Evolutionary conservation across 2,888 invertebrate genomes (phyloP).

Genomic region (Dasysyrphus albostriatus): DNA sequence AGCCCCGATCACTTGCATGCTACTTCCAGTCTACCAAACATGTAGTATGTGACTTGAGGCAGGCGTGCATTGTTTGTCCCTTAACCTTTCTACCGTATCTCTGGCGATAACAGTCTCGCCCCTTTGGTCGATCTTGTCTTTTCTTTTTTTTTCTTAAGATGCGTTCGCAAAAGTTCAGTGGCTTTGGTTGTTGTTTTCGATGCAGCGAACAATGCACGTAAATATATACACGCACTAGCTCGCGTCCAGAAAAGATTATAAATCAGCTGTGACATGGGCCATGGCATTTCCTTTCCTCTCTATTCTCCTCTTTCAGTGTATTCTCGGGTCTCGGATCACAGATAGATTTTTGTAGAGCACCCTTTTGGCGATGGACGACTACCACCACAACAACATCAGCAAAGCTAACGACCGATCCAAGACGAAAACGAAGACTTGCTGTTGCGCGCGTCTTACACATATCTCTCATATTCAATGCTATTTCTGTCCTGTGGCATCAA

Average conservation of each 20-base stretch:
- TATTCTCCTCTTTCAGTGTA: not conserved
- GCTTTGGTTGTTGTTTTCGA: slow-evolving; percentile 48
- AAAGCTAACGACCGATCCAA: slow-evolving; percentile 20
- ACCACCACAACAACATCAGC: slow-evolving; percentile 14
- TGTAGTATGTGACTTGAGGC: slow-evolving; percentile 53
- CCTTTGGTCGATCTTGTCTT: slow-evolving; percentile 42
- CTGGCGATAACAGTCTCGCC: slow-evolving; percentile 41
- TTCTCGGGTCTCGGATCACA: slow-evolving; percentile 34
- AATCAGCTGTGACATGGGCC: slow-evolving; percentile 70
- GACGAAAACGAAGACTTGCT: slow-evolving; percentile 22
- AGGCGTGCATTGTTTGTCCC: slow-evolving; percentile 65
- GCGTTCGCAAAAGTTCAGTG: slow-evolving; percentile 67
- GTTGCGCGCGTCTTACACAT: slow-evolving; percentile 45
- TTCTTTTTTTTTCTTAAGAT: not conserved
- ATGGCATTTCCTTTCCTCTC: not conserved
- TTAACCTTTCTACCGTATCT: slow-evolving; percentile 64
- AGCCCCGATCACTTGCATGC: slow-evolving; percentile 31
- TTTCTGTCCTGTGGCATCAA: slow-evolving; percentile 71
- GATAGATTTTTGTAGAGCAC: slow-evolving; percentile 47
- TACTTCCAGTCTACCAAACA: slow-evolving; percentile 14
- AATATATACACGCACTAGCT: slow-evolving; percentile 28
- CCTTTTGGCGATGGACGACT: slow-evolving; percentile 46
- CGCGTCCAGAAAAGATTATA: slow-evolving; percentile 59
- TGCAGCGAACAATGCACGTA: slow-evolving; percentile 49
- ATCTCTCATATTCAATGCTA: slow-evolving; percentile 69